Conservation (phyloP, 2,797 vertebrate genomes). For the Oophaga sylvatica region DNA sequence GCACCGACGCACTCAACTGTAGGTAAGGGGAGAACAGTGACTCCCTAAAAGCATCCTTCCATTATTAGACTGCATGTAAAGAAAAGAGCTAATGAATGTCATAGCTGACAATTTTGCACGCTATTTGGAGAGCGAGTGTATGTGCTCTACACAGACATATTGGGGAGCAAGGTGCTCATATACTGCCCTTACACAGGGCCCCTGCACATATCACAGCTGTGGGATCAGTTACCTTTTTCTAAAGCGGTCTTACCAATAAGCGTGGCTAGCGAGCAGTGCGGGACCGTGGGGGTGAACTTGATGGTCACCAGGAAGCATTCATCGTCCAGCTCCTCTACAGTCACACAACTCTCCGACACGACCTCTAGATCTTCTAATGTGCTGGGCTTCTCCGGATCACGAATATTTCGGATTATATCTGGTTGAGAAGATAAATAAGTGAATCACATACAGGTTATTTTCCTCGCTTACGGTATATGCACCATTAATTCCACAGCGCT, state of each 20-base stretch:
- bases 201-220: no score
- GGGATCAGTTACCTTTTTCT: not conserved
- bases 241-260: constrained; percentile 83
- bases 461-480: no score
- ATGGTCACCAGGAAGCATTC: constrained; percentile 91
- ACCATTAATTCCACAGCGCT: no score
- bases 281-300: constrained; percentile 93
- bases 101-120: not conserved
- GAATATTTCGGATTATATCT: constrained; percentile 95
- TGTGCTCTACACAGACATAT: no score
- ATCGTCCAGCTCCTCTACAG: constrained; percentile 84
- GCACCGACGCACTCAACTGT: no score
- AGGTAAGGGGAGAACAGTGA: no score
- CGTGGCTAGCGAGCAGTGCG: constrained; percentile 95
- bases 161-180: no score
- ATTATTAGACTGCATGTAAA: no score
- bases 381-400: constrained; percentile 95
- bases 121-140: not conserved
- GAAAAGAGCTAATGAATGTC: no score
- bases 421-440: constrained; percentile 30
- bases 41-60: no score
- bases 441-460: no score
- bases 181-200: no score
- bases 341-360: constrained; percentile 89
- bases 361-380: constrained; percentile 96